A percentile compares a stretch with the other conserved stretches of the same genome.
Conservation (phyloP, 1,140 invertebrate genomes). For the Heterodera carotae region DNA sequence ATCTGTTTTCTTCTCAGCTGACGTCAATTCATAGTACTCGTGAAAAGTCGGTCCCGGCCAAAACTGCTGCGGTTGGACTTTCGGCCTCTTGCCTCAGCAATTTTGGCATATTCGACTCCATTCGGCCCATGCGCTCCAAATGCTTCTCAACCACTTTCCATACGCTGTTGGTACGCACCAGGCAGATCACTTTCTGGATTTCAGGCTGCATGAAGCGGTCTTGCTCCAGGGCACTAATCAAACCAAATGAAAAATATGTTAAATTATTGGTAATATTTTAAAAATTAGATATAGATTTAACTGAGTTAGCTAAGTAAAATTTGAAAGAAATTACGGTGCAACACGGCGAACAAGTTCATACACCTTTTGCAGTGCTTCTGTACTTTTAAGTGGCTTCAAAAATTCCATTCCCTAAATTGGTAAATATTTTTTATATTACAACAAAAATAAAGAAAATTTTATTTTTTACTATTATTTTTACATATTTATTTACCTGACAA, state of each 20-base stretch:
- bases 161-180: conserved; percentile 59
- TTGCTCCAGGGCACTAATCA: conserved; percentile 57
- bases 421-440: too few relatives aligned
- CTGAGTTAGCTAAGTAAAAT: conserved; percentile 10
- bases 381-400: conserved; percentile 74
- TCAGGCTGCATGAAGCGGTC: conserved; percentile 65
- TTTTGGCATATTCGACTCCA: conserved; percentile 54
- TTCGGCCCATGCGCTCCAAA: conserved; percentile 48
- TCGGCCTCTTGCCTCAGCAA: conserved; percentile 53
- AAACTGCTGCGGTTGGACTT: conserved; percentile 50
- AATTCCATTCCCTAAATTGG: conserved; percentile 73
- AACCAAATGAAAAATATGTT: too few relatives aligned
- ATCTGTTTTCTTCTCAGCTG: too few relatives aligned
- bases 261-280: too few relatives aligned
- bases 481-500: conserved; percentile 69
- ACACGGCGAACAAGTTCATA: conserved; percentile 72
- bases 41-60: conserved; percentile 34
- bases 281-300: too few relatives aligned
- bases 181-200: conserved; percentile 57
- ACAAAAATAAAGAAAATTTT: too few relatives aligned
- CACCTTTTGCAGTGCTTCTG: conserved; percentile 74
- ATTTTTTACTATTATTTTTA: neutral
- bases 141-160: conserved; percentile 59
- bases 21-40: conserved; percentile 19
- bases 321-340: conserved; percentile 56